Evolutionary conservation across 2,888 invertebrate species (phyloP), one percentile per base, ranked within the genome.

Genomic region (Melanchra persicariae): DNA sequence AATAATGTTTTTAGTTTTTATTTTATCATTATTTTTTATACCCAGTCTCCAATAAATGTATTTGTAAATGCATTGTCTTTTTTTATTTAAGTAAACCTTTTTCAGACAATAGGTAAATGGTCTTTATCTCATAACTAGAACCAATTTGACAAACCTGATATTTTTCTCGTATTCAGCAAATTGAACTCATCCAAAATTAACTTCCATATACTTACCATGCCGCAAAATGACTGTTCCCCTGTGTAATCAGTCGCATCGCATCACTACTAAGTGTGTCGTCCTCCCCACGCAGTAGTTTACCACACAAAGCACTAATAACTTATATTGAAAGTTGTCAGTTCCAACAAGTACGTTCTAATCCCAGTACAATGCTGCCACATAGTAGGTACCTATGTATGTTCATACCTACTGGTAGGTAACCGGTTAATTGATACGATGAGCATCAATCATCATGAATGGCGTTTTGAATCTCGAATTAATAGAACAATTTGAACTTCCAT

Each of bases 361-460:
- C 47, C 63, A 55, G 30, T 70, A 78, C 74, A 84, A 74, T 74
- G 58, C 61, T 71, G 77, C 74, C 65, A 69, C 57, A 65, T n/a
- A 40, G 40, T 15, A 40, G 5, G 5, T 40, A 15, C 15, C n/a
- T n/a, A 15, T 4, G 37, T 37, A 40, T 12, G 40, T 47, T 12
- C 49, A 24, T 47, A 24, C 22, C 1, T 72, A 52, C 63, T 70
- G n/a, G n/a, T n/a, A n/a, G 63, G 70, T 54, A 52, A 61, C 67
- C 60, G 62, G 69, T 86, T 82, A 87, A 88, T 87, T 85, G 85
- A 87, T 88, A 81, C 70, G 77, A 77, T 75, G 82, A 68, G 54
- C 87, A 88, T 84, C 87, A 90, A 91, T 91, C 90, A 88, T 80
- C 74, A 87, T 85, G 82, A 87, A 85, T 72, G 24, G 63, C 34